Evolutionary conservation across 2,113 vertebrate species (phyloP).

Genomic region (Pycnonotus jocosus): DNA sequence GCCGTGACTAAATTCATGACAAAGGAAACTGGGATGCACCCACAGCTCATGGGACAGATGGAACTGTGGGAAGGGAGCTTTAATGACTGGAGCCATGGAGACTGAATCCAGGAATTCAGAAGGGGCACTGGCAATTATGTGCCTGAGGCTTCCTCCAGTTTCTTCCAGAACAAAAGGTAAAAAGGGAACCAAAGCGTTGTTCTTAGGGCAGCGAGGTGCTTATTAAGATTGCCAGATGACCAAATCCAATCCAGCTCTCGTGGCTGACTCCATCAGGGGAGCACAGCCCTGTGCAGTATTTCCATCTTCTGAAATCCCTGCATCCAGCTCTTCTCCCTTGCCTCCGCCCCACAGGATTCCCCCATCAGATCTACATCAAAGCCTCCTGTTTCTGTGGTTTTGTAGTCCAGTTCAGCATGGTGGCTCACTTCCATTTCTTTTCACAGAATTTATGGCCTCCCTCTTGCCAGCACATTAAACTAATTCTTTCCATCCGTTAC

Average conservation of each 20-base stretch:
- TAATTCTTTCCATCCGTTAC: neutral
- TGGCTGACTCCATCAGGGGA: neutral
- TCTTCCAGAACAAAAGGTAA: neutral
- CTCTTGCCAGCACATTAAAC: constrained; percentile 1
- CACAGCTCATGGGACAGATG: neutral
- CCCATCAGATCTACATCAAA: constrained; percentile 18
- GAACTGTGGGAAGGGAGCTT: neutral
- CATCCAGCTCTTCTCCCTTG: neutral
- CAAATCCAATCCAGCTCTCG: neutral
- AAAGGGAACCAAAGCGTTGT: neutral
- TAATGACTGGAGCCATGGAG: neutral
- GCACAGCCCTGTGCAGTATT: neutral
- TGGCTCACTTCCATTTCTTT: neutral
- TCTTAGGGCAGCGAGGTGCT: neutral
- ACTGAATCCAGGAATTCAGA: neutral
- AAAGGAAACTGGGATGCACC: neutral
- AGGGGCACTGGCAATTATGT: neutral
- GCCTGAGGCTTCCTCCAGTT: neutral
- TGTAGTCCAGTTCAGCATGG: neutral
- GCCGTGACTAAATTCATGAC: neutral
- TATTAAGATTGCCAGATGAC: neutral
- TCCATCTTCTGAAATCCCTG: neutral
- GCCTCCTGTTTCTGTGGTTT: neutral
- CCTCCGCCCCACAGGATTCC: neutral
- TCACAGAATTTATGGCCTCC: neutral